Percentiles rank a stretch among this genome's conserved stretches.
These are phyloP conservation scores for Microctenopoma lineatum DNA, from an alignment of 2,797 vertebrate species.

Conservation along the genomic window DNA sequence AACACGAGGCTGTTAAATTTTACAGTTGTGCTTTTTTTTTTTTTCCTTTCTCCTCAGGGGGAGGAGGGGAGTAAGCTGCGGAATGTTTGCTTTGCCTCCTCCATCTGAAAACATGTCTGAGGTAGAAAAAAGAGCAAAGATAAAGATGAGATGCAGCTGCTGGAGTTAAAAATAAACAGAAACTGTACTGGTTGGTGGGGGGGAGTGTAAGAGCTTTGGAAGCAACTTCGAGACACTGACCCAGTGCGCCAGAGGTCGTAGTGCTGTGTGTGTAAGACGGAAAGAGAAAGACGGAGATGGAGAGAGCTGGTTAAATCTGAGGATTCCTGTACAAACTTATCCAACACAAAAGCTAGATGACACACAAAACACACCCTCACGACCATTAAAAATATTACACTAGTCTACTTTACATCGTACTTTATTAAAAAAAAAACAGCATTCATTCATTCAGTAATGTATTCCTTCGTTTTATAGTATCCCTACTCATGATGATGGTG, in stretches of 20 bases:
- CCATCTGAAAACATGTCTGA: constrained; percentile 47
- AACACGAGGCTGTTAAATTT: constrained; percentile 12
- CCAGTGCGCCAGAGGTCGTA: constrained; percentile 50
- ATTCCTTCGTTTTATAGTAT: constrained; percentile 16
- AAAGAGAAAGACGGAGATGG: not conserved
- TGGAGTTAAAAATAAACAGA: constrained; percentile 78
- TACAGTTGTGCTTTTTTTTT: not conserved
- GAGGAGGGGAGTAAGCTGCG: constrained; percentile 36
- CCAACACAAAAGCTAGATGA: not conserved
- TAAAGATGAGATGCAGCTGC: constrained; percentile 67
- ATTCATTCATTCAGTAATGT: constrained; percentile 2
- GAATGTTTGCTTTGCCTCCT: constrained; percentile 68
- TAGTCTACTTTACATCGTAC: constrained; percentile 10
- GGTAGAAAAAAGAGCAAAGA: constrained; percentile 32
- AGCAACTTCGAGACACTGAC: constrained; percentile 52
- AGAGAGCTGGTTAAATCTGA: not conserved
- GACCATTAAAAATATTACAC: constrained; percentile 22
- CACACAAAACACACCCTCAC: constrained; percentile 7
- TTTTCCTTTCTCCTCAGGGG: constrained; percentile 1
- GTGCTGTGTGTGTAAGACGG: constrained; percentile 16
- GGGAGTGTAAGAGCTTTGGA: constrained; percentile 52
- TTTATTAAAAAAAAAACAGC: not conserved
- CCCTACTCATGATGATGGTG: not conserved
- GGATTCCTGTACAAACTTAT: constrained; percentile 29
- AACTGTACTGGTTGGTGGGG: constrained; percentile 52